Base-by-base conservation (phyloP, 2,888 invertebrate genomes). In the Drosophila yooni region DNA sequence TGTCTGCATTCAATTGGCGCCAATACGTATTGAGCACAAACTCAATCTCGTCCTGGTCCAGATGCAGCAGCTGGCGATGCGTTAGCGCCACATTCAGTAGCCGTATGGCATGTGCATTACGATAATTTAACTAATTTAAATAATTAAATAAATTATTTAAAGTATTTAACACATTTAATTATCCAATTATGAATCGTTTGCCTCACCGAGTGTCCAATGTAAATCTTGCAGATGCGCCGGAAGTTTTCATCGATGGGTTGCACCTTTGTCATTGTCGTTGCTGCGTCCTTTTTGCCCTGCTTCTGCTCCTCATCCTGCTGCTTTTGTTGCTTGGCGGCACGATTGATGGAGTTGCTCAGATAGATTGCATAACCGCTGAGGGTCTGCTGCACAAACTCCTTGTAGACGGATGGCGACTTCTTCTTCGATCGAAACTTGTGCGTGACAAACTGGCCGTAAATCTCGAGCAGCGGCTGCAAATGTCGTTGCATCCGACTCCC, bases 11-110 rank as follows among this genome's bases (percentile, higher is more conserved):
- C 27, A 92, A 48, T 61, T 93, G 91, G 2, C 81, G 77, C 93
- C 93, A 93, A 73, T 92, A 93, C 48, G 90, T 83, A 31, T 89
- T 88, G 7, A 93, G 68, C 6, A 93, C 91, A 59, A 92, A 91
- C 59, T 92, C 91, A 34, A 93, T 91, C 77, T 93, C 93, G 56
- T 92, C 92, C 59, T 86, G 89, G 54, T 92, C 92, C 38, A 93
- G 83, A 58, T 92, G 91, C 58, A 93, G 68, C 18, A 79, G 70
- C 48, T 81, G 78, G 0, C 91, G 89, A 74, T 92, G 74, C 29
- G 81, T 84, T 0, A 93, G 69, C 0, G 92, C 91, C 36, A 88
- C 81, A 63, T 83, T 89, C 21, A 93, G 84, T 53, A 93, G 74
- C 11, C 89, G 85, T 6, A 93, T 76, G 8, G 92, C 92, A 57